phyloP scores from a whole-genome alignment of 2,888 invertebrate species.

The Spodoptera picta region DNA sequence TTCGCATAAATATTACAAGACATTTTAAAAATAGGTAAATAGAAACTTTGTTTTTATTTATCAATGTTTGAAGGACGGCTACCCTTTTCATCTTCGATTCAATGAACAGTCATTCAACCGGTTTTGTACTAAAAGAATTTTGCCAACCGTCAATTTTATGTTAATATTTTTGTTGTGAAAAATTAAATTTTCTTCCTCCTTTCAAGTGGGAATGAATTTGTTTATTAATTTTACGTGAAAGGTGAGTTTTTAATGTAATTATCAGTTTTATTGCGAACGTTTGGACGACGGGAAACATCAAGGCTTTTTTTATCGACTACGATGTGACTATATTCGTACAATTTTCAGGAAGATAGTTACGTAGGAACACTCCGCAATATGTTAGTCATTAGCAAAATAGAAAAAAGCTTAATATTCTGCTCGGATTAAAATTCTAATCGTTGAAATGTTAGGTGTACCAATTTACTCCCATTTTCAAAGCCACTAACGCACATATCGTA shows the following conservation, averaged over 20 bases:
- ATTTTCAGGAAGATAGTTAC: no score
- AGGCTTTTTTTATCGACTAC: no score
- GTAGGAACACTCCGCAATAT: no score
- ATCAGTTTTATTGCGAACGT: not conserved
- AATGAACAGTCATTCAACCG: constrained; percentile 36
- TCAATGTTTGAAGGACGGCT: constrained; percentile 39
- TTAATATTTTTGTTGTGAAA: constrained; percentile 31
- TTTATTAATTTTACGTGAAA: constrained; percentile 30
- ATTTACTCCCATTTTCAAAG: no score
- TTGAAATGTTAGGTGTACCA: no score
- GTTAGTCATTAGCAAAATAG: no score
- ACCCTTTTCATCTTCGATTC: constrained; percentile 52
- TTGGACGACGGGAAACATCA: not conserved
- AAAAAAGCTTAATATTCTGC: no score
- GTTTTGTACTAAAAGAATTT: constrained; percentile 41
- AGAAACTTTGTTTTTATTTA: constrained; percentile 39
- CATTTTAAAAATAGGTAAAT: constrained; percentile 10
- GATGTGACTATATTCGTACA: no score
- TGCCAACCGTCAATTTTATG: constrained; percentile 40
- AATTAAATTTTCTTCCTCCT: constrained; percentile 32
- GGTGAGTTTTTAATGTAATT: constrained; percentile 9
- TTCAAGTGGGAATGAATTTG: constrained; percentile 4
- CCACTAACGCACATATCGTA: not conserved
- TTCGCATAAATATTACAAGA: constrained; percentile 16
- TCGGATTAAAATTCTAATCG: no score